Evolutionary conservation across 2,888 invertebrate genomes (phyloP).

Genomic region (Calameuta idolon): DNA sequence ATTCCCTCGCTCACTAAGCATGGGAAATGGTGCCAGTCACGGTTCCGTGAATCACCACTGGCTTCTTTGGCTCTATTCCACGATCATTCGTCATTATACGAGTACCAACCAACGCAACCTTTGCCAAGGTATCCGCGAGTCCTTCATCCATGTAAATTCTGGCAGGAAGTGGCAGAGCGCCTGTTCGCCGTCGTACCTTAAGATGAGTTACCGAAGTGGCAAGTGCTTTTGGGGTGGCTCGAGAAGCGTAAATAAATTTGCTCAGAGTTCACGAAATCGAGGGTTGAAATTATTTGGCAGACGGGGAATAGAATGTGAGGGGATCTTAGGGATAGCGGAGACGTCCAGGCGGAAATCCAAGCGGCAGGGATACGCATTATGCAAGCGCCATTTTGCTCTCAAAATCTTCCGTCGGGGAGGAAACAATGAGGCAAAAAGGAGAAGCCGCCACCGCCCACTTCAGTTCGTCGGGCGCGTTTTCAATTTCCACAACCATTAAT

Average conservation of each 20-base stretch:
- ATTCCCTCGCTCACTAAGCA: conserved; percentile 25
- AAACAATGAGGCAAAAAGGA: conserved; percentile 18
- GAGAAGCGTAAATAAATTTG: not conserved
- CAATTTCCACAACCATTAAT: conserved; percentile 65
- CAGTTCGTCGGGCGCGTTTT: conserved; percentile 53
- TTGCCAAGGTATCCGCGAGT: not conserved
- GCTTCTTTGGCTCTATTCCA: not conserved
- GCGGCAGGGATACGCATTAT: not conserved
- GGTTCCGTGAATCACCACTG: conserved; percentile 32
- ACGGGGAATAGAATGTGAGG: not conserved
- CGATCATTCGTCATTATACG: conserved; percentile 4
- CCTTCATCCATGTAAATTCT: not conserved
- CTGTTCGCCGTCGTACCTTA: not conserved
- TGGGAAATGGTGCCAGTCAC: conserved; percentile 41
- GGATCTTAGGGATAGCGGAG: not conserved
- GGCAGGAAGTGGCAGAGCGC: not conserved
- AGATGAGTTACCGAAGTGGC: not conserved
- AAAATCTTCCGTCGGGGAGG: conserved; percentile 10
- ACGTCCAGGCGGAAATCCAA: not conserved
- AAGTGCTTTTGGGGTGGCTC: not conserved
- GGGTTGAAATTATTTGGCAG: not conserved
- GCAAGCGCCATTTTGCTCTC: conserved; percentile 2
- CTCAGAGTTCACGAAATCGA: not conserved
- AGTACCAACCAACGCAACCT: not conserved
- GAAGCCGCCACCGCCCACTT: conserved; percentile 18